A percentile compares a stretch with the other conserved stretches of the same genome.
These are phyloP conservation scores for Dolichotis patagonum DNA, from an alignment of 2,113 vertebrate genomes.

Conservation along the genomic window DNA sequence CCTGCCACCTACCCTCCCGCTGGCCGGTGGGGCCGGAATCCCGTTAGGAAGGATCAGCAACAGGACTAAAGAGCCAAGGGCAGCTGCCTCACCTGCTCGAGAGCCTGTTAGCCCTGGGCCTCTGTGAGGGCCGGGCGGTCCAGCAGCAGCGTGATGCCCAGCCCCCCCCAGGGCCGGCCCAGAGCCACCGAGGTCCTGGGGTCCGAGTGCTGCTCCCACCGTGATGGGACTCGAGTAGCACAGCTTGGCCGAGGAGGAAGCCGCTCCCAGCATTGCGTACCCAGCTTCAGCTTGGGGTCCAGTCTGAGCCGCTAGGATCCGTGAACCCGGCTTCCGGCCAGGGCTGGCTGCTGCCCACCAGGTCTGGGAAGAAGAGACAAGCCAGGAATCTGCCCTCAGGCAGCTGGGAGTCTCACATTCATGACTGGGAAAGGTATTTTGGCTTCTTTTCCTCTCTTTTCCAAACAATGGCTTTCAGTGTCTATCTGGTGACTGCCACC, in stretches of 20 bases:
- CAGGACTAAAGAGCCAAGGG: not conserved
- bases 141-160: not conserved
- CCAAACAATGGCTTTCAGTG: not conserved
- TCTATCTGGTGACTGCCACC: rapidly evolving
- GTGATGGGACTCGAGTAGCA: not conserved
- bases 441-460: not conserved
- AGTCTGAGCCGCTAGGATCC: not conserved
- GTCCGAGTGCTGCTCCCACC: not conserved
- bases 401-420: not conserved
- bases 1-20: not conserved
- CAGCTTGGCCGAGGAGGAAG: not conserved
- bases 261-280: not conserved
- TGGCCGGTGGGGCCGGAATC: not conserved
- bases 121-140: not conserved
- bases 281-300: not conserved
- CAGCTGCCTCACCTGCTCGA: not conserved
- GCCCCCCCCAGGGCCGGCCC: no score
- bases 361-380: not conserved
- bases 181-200: not conserved
- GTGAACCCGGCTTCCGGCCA: not conserved
- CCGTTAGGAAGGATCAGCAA: not conserved
- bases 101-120: not conserved
- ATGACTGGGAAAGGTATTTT: not conserved
- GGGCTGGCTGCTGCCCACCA: not conserved
- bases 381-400: no score